Evolutionary conservation across 2,113 vertebrate genomes (phyloP), one percentile per base, ranked within the genome.

Genomic region (Ploceus nigricollis): DNA sequence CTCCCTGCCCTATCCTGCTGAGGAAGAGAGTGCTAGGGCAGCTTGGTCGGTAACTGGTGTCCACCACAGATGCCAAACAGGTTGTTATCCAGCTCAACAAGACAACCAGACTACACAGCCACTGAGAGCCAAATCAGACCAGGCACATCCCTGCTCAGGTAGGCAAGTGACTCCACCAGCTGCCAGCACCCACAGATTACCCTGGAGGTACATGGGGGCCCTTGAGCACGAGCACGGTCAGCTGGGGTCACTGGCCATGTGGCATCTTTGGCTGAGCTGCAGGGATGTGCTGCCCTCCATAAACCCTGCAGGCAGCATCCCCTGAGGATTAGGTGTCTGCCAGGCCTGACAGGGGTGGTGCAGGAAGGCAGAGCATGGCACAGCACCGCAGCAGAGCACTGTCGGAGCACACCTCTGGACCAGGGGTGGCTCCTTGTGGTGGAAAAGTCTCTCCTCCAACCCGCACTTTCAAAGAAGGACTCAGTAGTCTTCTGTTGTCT

Each of bases 221-320:
- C 44, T 40, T 3, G 3, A 56, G 35, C 76, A 57, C 0, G 0
- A 3, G n/a, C 50, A 87, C 0, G 0, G 12, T 80, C 69, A 75
- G 31, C n/a, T 65, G 33, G 18, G 73, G 64, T 60, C 73, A 69
- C n/a, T 17, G 40, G 11, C 20, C 30, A 63, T 68, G 57, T n/a
- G 48, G 50, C 3, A 5, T 61, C n/a, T 42, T 42, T 79, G 58
- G 53, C 48, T 10, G 13, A 54, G 40, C 82, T 73, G 44, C 37
- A 37, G 82, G 58, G 70, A 82, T 3, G 0, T 42, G 40, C 56
- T 84, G 72, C 35, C 14, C 16, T 33, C 44, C 45, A 40, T 51
- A 51, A 85, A 47, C 16, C 27, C 50, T 81, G 40, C 39, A 69
- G 61, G 40, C 30, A 78, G 73, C 50, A 47, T 73, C 21, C n/a